phyloP scores from a whole-genome alignment of 2,113 vertebrate species.

The Callopanchax toddi region DNA sequence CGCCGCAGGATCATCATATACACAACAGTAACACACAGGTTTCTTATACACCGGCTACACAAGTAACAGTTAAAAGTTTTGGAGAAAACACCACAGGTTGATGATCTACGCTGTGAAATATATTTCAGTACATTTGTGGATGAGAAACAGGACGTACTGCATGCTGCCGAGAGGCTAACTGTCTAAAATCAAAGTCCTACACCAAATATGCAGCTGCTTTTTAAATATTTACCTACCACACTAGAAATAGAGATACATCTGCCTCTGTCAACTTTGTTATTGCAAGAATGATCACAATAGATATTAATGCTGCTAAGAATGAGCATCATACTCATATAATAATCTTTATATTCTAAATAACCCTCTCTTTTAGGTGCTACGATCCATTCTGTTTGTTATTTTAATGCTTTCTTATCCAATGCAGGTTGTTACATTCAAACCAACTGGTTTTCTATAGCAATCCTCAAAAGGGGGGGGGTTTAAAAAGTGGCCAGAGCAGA shows the following conservation, averaged over 20 bases:
- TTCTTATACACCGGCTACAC: conserved; percentile 4
- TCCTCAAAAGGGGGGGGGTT: background rate
- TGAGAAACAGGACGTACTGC: conserved; percentile 3
- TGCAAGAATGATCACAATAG: too few relatives aligned
- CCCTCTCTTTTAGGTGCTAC: too few relatives aligned
- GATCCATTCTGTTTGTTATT: too few relatives aligned
- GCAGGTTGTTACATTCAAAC: conserved; percentile 2
- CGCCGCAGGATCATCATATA: background rate
- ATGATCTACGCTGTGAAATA: background rate
- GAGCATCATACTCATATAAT: background rate
- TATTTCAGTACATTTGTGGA: background rate
- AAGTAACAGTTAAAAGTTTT: conserved; percentile 26
- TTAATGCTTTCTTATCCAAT: conserved; percentile 14
- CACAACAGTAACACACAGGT: conserved; percentile 18
- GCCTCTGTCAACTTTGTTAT: conserved; percentile 19
- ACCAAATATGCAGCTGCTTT: conserved; percentile 13
- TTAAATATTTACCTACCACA: conserved; percentile 4
- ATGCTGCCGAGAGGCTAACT: background rate
- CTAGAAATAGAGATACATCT: conserved; percentile 1
- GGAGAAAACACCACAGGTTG: conserved; percentile 6
- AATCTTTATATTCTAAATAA: background rate
- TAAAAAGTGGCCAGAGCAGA: background rate
- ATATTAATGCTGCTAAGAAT: too few relatives aligned
- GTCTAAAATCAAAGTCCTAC: conserved; percentile 10
- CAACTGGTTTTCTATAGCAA: conserved; percentile 5